These are phyloP conservation scores for Mesocentrotus franciscanus DNA, from an alignment of 53 echinoderm and acorn worm genomes.

Conservation along the genomic window DNA sequence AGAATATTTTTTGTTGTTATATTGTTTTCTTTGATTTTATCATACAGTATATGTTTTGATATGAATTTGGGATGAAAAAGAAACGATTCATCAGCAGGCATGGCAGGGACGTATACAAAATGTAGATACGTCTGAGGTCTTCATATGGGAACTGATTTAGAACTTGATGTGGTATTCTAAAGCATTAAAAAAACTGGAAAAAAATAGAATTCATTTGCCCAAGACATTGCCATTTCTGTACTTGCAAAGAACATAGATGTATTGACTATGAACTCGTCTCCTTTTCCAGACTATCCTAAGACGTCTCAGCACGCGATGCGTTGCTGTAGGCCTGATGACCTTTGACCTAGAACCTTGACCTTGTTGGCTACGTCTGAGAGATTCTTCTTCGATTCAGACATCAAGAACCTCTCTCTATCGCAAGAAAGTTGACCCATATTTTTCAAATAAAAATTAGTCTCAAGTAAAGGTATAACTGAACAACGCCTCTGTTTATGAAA, in stretches of 20 bases:
- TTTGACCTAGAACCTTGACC: conserved; percentile 63
- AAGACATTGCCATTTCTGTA: too few relatives aligned
- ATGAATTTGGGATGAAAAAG: too few relatives aligned
- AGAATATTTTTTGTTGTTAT: too few relatives aligned
- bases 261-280: neutral
- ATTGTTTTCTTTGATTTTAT: too few relatives aligned
- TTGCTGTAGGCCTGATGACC: conserved; percentile 51
- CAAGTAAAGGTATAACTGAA: neutral
- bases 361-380: conserved; percentile 42
- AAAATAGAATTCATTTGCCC: too few relatives aligned
- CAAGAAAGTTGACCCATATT: conserved; percentile 13
- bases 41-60: too few relatives aligned
- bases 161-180: too few relatives aligned
- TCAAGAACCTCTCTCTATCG: neutral
- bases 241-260: neutral
- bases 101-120: too few relatives aligned
- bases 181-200: too few relatives aligned
- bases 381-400: neutral
- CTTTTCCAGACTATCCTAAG: conserved; percentile 4
- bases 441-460: neutral
- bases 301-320: conserved; percentile 54
- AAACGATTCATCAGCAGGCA: too few relatives aligned
- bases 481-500: neutral
- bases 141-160: too few relatives aligned
- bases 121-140: too few relatives aligned